Evolutionary conservation across 2,888 invertebrate species (phyloP).

Genomic region (Cataglyphis rosenhaueri): DNA sequence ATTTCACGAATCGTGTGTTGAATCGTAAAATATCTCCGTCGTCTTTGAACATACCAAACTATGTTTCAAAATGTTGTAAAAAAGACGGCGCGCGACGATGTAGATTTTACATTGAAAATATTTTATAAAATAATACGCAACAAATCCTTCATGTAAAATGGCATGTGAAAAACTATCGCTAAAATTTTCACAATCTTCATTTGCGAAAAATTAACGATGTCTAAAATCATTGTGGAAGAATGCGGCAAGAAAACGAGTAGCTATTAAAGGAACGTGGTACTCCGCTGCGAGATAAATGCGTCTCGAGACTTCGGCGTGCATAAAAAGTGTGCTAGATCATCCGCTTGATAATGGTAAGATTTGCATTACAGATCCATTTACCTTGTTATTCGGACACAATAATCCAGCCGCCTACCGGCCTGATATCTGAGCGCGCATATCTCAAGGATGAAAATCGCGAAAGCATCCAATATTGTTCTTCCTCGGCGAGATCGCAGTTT

Average conservation of each 20-base stretch:
- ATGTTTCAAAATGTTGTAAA: background rate
- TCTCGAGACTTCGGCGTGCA: slow-evolving; percentile 1
- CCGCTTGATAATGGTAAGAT: slow-evolving; percentile 56
- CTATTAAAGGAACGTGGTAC: slow-evolving; percentile 10
- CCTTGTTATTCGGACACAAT: slow-evolving; percentile 79
- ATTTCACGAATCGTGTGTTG: slow-evolving; percentile 10
- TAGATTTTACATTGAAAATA: background rate
- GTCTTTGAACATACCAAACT: background rate
- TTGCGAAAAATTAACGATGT: slow-evolving; percentile 6
- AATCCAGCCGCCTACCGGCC: slow-evolving; percentile 63
- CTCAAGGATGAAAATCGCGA: slow-evolving; percentile 58
- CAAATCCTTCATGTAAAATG: background rate
- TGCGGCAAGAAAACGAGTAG: background rate
- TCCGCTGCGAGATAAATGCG: background rate
- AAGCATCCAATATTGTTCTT: slow-evolving; percentile 15
- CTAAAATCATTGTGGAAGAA: background rate
- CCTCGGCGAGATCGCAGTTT: slow-evolving; percentile 60
- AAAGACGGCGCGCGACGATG: background rate
- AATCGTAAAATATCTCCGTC: slow-evolving; percentile 22
- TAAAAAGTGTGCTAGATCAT: slow-evolving; percentile 7
- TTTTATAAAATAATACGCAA: background rate
- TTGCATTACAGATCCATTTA: slow-evolving; percentile 81
- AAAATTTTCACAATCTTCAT: background rate
- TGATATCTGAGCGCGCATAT: slow-evolving; percentile 62
- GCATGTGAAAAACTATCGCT: background rate